Conservation (phyloP, 2,113 vertebrate species). For the Cyphomyrus plagiostoma region DNA sequence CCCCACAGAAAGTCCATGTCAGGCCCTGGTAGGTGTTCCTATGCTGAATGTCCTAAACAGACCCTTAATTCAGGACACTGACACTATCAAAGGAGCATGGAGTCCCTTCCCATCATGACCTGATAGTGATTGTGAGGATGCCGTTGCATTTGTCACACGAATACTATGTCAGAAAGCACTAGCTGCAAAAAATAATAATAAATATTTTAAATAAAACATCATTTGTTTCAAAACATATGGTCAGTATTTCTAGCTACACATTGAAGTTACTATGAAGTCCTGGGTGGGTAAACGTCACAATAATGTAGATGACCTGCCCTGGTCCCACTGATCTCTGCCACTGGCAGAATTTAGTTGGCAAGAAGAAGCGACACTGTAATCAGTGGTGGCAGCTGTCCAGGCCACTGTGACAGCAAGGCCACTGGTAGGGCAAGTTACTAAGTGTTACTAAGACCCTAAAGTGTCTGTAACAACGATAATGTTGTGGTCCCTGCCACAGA, state of each 20-base stretch:
- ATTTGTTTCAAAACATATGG: neutral
- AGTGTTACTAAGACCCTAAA: neutral
- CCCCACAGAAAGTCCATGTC: neutral
- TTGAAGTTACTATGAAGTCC: neutral
- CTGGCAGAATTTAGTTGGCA: neutral
- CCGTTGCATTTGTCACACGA: neutral
- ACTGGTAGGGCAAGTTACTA: neutral
- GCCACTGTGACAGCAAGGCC: neutral
- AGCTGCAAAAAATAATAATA: neutral
- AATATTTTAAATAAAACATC: neutral
- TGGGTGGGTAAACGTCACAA: neutral
- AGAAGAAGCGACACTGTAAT: neutral
- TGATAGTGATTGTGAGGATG: neutral
- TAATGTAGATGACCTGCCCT: neutral
- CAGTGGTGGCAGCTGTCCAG: neutral
- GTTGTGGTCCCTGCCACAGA: neutral
- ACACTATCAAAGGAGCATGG: neutral
- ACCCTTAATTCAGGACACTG: neutral
- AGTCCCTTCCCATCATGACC: neutral
- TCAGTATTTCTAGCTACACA: neutral
- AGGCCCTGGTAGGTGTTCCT: neutral
- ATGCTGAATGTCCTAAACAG: neutral
- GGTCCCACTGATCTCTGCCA: neutral
- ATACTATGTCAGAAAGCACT: neutral
- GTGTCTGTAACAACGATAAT: neutral